A percentile compares a stretch with the other conserved stretches of the same genome.
These are phyloP conservation scores for Antennarius maculatus DNA, from an alignment of 2,797 vertebrate species.

Conservation along the genomic window DNA sequence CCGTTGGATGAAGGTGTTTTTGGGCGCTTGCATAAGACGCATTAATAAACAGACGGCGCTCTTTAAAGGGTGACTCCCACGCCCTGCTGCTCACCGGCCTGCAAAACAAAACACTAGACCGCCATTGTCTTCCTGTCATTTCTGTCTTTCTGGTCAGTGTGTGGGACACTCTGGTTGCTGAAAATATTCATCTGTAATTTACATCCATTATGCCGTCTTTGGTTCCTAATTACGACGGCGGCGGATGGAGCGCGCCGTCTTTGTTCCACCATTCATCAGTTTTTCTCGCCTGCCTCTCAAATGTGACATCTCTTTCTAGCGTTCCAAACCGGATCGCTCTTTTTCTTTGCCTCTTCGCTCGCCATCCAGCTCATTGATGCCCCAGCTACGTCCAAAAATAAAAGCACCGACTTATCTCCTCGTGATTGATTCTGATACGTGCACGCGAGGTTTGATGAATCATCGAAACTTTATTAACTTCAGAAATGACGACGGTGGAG, in stretches of 20 bases:
- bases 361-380: neutral
- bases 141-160: slow-evolving; percentile 33
- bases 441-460: too few species aligned
- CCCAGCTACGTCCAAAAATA: too few species aligned
- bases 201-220: slow-evolving; percentile 61
- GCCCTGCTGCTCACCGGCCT: slow-evolving; percentile 23
- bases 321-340: neutral
- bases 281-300: slow-evolving; percentile 26
- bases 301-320: slow-evolving; percentile 19
- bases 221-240: slow-evolving; percentile 47
- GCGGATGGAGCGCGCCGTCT: slow-evolving; percentile 23
- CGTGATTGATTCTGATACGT: too few species aligned
- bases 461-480: too few species aligned
- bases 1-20: slow-evolving; percentile 26
- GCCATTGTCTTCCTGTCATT: slow-evolving; percentile 41
- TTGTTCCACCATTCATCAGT: slow-evolving; percentile 9
- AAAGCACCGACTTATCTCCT: too few species aligned
- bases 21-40: slow-evolving; percentile 13
- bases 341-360: neutral
- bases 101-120: slow-evolving; percentile 43
- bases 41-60: slow-evolving; percentile 34
- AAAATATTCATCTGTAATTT: slow-evolving; percentile 64
- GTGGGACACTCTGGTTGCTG: slow-evolving; percentile 42
- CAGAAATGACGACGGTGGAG: too few species aligned
- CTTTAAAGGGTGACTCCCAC: slow-evolving; percentile 40